A percentile compares a stretch with the other conserved stretches of the same genome.
Conservation (phyloP, 2,113 vertebrate genomes). For the Colinus virginianus region DNA sequence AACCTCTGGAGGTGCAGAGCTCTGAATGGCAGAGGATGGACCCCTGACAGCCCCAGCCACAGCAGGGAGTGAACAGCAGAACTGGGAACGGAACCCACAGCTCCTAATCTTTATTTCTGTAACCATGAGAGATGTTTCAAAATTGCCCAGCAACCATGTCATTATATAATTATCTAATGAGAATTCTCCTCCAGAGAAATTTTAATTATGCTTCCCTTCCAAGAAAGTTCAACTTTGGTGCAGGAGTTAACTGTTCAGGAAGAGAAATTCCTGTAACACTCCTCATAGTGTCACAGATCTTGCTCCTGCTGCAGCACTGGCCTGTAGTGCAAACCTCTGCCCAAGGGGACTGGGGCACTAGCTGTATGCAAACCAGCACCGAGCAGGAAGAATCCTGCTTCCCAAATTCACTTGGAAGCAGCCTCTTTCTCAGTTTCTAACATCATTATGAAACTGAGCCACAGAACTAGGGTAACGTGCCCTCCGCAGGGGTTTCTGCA, state of each 20-base stretch:
- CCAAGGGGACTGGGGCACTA: background rate
- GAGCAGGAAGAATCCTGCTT: background rate
- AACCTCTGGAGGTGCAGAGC: background rate
- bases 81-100: background rate
- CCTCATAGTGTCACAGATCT: background rate
- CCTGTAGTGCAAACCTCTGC: background rate
- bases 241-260: background rate
- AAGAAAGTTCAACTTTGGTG: background rate
- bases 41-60: background rate
- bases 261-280: background rate
- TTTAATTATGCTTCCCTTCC: background rate
- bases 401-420: constrained; percentile 6
- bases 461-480: constrained; percentile 15
- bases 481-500: constrained; percentile 19
- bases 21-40: background rate
- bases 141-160: background rate
- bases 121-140: background rate
- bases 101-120: background rate
- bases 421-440: constrained; percentile 1
- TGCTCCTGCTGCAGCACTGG: background rate
- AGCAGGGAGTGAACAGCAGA: background rate
- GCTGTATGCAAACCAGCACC: background rate
- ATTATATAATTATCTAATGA: background rate
- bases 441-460: constrained; percentile 3
- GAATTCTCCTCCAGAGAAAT: background rate